Evolutionary conservation across 2,113 vertebrate genomes (phyloP).

Genomic region (Cebidichthys violaceus): DNA sequence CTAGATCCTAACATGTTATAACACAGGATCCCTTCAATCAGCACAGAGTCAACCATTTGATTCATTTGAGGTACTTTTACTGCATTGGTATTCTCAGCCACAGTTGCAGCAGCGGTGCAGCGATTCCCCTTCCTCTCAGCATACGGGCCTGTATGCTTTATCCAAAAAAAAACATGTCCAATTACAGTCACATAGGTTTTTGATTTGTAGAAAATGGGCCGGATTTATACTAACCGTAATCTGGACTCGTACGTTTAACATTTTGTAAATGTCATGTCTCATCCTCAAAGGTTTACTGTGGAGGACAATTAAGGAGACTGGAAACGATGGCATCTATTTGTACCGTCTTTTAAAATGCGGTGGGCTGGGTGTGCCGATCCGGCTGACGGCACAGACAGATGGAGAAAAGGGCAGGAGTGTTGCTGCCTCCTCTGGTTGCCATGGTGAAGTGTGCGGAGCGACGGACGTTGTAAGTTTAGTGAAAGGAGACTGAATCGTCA

Average conservation of each 20-base stretch:
- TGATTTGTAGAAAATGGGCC: neutral
- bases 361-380: conserved; percentile 10
- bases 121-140: neutral
- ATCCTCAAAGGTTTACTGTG: conserved; percentile 1
- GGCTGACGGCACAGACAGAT: conserved; percentile 31
- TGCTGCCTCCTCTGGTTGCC: conserved; percentile 62
- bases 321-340: conserved; percentile 1
- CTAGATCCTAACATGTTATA: neutral
- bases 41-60: neutral
- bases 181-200: neutral
- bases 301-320: conserved; percentile 21
- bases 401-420: conserved; percentile 41
- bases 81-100: neutral
- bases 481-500: conserved; percentile 62
- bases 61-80: neutral
- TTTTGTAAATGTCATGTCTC: neutral
- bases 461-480: conserved; percentile 42
- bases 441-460: conserved; percentile 62
- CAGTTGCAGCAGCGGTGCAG: neutral
- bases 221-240: neutral
- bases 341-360: conserved; percentile 16
- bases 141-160: neutral
- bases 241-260: neutral
- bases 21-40: neutral
- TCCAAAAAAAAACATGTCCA: neutral